A percentile compares a stretch with the other conserved stretches of the same genome.
phyloP scores from a whole-genome alignment of 2,113 vertebrate genomes.

The Turdus rufiventris region DNA sequence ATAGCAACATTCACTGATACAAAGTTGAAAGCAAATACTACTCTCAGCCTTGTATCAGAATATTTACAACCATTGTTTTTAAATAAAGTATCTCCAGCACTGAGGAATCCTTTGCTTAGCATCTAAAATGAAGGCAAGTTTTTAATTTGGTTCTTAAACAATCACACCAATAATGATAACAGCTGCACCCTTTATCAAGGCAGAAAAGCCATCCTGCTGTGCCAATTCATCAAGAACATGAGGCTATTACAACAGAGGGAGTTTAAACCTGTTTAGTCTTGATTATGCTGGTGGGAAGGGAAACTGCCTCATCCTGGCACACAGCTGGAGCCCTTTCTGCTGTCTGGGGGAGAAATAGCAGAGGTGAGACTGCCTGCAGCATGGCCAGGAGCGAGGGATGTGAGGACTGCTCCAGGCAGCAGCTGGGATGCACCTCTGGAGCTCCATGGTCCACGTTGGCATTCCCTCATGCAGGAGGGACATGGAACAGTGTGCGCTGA shows the following conservation, averaged over 20 bases:
- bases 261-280: conserved; percentile 1
- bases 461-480: rapidly evolving
- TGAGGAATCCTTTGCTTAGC: not conserved
- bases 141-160: conserved; percentile 16
- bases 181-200: conserved; percentile 18
- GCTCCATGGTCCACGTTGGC: not conserved
- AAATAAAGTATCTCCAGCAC: not conserved
- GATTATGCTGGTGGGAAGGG: not conserved
- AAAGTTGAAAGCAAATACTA: not conserved
- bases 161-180: not conserved
- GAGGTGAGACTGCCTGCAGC: not conserved
- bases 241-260: not conserved
- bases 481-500: rapidly evolving
- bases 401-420: not conserved
- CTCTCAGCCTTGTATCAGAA: not conserved
- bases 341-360: not conserved
- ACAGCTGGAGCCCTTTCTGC: not conserved
- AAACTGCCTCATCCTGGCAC: not conserved
- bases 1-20: not conserved
- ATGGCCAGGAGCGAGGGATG: not conserved
- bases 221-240: not conserved
- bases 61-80: not conserved
- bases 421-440: not conserved
- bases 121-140: not conserved
- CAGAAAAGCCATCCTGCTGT: not conserved